Evolutionary conservation across 2,888 invertebrate genomes (phyloP), one percentile per base, ranked within the genome.

Genomic region (Noctua fimbriata): DNA sequence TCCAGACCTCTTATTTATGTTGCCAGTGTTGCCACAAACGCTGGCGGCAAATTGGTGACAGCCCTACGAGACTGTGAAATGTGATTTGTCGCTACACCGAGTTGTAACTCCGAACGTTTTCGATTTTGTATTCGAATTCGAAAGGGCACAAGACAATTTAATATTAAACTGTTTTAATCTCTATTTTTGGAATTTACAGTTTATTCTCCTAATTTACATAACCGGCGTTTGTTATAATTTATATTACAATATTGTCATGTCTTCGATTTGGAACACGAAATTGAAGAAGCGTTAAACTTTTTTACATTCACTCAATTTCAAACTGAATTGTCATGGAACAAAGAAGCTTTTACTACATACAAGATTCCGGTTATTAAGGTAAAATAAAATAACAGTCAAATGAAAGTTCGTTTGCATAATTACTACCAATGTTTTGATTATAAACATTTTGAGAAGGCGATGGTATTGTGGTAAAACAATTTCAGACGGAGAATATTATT

Each of bases 81-180:
- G 87, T 88, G 89, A 91, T 91, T 92, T 91, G 87, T 87, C 84
- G 84, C 86, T 83, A 73, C 88, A 84, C 79, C 63, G 41, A 82
- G 69, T 69, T 72, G 81, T 82, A 78, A 79, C 84, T 86, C 83
- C 79, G 60, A 89, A 87, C 78, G 77, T 84, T 85, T 83, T 85
- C 73, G 83, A 84, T 80, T 82, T 86, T 52, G 69, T 60, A 47
- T 60, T 74, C 47, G 2, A 76, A 16, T 67, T 32, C 10, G 24
- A 63, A 76, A 72, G 14, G 65, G 2, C 2, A 24, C 28, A 82
- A 69, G 66, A 69, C n/a, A 9, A 41, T 73, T 55, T 73, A 14
- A 70, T 24, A 3, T 71, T n/a, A 52, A 58, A 67, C 47, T 9
- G 14, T 24, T 70, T 71, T 36, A 41, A 69, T 16, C 58, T 69